Percentiles rank a stretch among this genome's conserved stretches.
These are phyloP conservation scores for Vulpes vulpes DNA, from an alignment of 2,113 vertebrate genomes.

Conservation along the genomic window DNA sequence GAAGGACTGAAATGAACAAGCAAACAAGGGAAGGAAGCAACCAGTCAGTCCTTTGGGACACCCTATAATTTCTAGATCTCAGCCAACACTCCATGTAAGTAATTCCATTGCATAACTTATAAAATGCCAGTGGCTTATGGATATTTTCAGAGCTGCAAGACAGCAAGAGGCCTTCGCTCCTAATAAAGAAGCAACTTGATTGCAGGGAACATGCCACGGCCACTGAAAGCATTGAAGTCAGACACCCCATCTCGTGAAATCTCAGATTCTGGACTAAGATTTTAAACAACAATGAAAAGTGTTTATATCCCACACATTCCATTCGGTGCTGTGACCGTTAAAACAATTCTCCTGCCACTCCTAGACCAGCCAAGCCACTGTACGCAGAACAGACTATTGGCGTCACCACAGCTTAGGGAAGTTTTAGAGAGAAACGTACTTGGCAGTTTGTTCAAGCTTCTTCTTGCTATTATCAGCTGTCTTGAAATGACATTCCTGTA, in stretches of 20 bases:
- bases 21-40: not conserved
- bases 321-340: not conserved
- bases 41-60: not conserved
- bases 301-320: constrained; percentile 46
- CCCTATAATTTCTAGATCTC: not conserved
- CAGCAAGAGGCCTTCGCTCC: not conserved
- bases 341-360: not conserved
- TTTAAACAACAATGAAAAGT: constrained; percentile 46
- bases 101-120: not conserved
- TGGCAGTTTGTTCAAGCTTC: not conserved
- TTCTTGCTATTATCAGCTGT: not conserved
- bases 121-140: not conserved
- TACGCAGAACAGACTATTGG: not conserved
- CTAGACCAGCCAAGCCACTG: not conserved
- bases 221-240: not conserved
- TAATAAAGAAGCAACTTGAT: not conserved
- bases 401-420: not conserved
- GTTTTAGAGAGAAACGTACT: not conserved
- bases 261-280: not conserved
- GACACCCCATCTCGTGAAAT: not conserved
- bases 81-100: not conserved
- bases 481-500: not conserved
- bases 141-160: not conserved
- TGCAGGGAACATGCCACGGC: no score
- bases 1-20: not conserved